Evolutionary conservation across 2,888 invertebrate genomes (phyloP), one percentile per base, ranked within the genome.

Genomic region (Acrobasis repandana): DNA sequence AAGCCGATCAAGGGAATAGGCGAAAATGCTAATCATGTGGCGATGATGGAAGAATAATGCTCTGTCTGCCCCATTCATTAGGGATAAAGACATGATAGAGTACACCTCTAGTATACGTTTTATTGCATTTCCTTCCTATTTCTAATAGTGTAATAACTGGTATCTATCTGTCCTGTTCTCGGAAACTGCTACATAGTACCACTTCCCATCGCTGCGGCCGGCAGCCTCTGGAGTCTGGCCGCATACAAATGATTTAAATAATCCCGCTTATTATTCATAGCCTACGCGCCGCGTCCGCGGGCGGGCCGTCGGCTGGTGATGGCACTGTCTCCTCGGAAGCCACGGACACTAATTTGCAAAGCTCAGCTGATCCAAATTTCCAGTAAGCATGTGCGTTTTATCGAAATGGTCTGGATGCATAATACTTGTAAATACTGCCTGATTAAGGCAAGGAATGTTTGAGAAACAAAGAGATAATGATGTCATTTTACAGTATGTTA

Each of bases 221-320:
- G 16, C 0, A 38, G 38, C 36, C 18, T 10, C 14, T 14, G n/a
- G n/a, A n/a, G n/a, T n/a, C n/a, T n/a, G 18, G 18, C 20, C 14
- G 54, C 54, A 54, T 54, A 54, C 38, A 20, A 54, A 54, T 54
- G 18, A 54, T 54, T 38, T 14, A 15, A 16, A 11, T 34, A 36
- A 20, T 36, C 18, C 46, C 36, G 16, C 52, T 47, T 54, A 48
- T 54, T 54, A 52, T 54, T 52, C 60, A 34, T 20, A 16, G 47
- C 14, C 11, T 11, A 47, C 52, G 47, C 43, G 14, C 20, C 52
- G 52, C 47, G 16, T 46, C 52, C 46, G 51, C 51, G 51, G 15
- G 34, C 51, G 34, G 16, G 9, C 34, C 34, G 16, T 52, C 18
- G 16, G 36, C 5, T n/a, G 43, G 14, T 43, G 43, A 16, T 52